Percentiles rank a stretch among this genome's conserved stretches.
Evolutionary conservation across 1,140 invertebrate genomes (phyloP).

Genomic region (Ceratosolen solmsi): DNA sequence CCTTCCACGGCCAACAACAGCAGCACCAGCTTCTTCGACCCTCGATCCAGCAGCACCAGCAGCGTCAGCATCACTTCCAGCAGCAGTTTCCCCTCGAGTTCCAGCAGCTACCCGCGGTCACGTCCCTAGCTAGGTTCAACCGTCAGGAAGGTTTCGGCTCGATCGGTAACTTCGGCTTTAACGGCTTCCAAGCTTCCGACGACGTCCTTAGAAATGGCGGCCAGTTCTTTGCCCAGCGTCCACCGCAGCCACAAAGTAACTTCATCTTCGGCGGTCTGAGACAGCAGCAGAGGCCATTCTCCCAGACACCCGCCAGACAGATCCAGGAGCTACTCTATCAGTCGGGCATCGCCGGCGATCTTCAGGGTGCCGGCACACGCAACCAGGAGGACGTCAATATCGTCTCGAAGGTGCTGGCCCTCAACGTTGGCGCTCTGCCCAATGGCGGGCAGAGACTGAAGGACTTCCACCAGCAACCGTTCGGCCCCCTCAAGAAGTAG

Average conservation of each 20-base stretch:
- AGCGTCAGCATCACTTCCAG: conserved; percentile 68
- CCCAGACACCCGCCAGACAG: conserved; percentile 74
- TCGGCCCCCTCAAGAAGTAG: conserved; percentile 26
- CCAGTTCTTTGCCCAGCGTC: conserved; percentile 53
- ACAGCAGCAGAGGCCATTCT: conserved; percentile 39
- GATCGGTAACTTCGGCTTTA: conserved; percentile 76
- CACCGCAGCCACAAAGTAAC: conserved; percentile 37
- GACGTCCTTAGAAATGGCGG: conserved; percentile 54
- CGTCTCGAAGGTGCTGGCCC: conserved; percentile 84
- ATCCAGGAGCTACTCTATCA: conserved; percentile 78
- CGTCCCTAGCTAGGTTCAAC: conserved; percentile 71
- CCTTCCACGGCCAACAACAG: conserved; percentile 61
- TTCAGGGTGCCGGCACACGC: conserved; percentile 60
- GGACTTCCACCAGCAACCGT: background rate
- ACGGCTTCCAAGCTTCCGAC: conserved; percentile 64
- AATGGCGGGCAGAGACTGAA: conserved; percentile 47
- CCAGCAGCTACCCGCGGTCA: conserved; percentile 66
- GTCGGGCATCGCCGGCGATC: conserved; percentile 75
- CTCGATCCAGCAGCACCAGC: conserved; percentile 68
- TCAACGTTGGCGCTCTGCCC: conserved; percentile 78
- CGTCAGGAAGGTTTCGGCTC: conserved; percentile 70
- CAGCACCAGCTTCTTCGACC: conserved; percentile 60
- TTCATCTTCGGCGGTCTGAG: conserved; percentile 51
- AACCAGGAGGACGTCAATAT: conserved; percentile 84
- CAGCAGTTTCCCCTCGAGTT: conserved; percentile 72